Base-by-base conservation (phyloP, 2,797 vertebrate species). In the Poecile montanus region DNA sequence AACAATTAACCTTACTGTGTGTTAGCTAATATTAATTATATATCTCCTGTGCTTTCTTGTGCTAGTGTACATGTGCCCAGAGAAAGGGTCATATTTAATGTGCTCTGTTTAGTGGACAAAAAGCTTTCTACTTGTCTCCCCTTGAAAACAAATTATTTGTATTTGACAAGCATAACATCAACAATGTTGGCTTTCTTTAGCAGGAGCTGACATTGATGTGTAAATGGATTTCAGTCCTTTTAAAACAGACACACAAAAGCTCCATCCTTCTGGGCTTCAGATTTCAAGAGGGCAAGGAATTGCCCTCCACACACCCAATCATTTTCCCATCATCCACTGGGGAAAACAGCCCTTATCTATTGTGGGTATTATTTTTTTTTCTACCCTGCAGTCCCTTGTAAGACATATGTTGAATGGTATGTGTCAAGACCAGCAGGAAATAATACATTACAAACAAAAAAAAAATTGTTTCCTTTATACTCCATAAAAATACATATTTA, bases 11-110 rank as follows among this genome's bases (percentile, higher is more conserved):
- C 95, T 95, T 94, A 87, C 87, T 95, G 75, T 91, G 82, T 94
- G 92, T 95, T 97, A 92, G 95, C 94, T 97, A 97, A 97, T 97
- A 97, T 97, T 97, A 97, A 97, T 97, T 97, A 93, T 97, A 92
- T 91, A 92, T 96, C 93, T 91, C 80, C 71, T 50, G 22, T 84
- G 74, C 58, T 96, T 95, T 95, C 74, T 93, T 89, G 42, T 82
- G 25, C 81, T 95, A 91, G 84, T 29, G 20, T 91, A 67, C 60
- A 73, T 78, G 58, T 73, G 38, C 81, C 77, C 63, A 81, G 47
- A 76, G 87, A 95, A 96, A 80, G 60, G 93, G 89, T 97, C 85
- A 42, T 89, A 66, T 72, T 95, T 96, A 97, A 97, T 93, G 63
- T 86, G 57, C 56, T 96, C 94, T 77, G 91, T 92, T 97, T 89